These are phyloP conservation scores for Phenacoccus solenopsis DNA, from an alignment of 1,140 invertebrate genomes.

Conservation along the genomic window DNA sequence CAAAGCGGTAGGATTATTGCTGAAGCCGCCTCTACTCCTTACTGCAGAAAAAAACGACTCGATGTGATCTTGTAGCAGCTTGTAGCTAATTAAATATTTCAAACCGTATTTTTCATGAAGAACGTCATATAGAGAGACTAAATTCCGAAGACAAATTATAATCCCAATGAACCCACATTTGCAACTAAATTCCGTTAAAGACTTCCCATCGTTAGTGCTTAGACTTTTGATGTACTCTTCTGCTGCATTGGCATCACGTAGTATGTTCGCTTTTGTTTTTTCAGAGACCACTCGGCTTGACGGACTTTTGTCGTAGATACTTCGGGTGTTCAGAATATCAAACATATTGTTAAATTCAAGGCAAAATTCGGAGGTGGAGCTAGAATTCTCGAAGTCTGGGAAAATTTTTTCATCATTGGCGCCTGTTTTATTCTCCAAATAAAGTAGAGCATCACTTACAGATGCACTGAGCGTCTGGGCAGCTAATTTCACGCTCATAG, in stretches of 20 bases:
- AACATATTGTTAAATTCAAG: slow-evolving; percentile 18
- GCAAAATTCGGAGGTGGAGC: slow-evolving; percentile 9
- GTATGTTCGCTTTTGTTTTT: not conserved
- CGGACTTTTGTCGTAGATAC: not conserved
- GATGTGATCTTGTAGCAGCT: slow-evolving; percentile 9
- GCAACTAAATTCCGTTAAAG: not conserved
- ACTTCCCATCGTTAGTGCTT: not conserved
- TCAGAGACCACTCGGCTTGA: not conserved
- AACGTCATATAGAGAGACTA: not conserved
- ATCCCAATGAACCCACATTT: slow-evolving; percentile 16
- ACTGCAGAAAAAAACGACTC: slow-evolving; percentile 16
- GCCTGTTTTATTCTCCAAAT: not conserved
- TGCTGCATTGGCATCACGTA: not conserved
- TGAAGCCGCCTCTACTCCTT: not conserved
- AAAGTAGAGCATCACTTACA: slow-evolving; percentile 13
- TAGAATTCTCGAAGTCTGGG: not conserved
- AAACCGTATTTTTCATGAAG: not conserved
- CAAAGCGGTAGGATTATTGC: slow-evolving; percentile 1
- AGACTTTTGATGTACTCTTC: not conserved
- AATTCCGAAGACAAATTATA: slow-evolving; percentile 4
- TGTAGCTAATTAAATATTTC: not conserved
- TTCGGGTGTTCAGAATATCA: slow-evolving; percentile 19
- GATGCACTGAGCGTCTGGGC: slow-evolving; percentile 23
- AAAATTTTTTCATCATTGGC: not conserved
- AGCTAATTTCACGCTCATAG: slow-evolving; percentile 4